Percentiles rank a stretch among this genome's conserved stretches.
Evolutionary conservation across 2,113 vertebrate genomes (phyloP).

Genomic region (Platysternon megacephalum): DNA sequence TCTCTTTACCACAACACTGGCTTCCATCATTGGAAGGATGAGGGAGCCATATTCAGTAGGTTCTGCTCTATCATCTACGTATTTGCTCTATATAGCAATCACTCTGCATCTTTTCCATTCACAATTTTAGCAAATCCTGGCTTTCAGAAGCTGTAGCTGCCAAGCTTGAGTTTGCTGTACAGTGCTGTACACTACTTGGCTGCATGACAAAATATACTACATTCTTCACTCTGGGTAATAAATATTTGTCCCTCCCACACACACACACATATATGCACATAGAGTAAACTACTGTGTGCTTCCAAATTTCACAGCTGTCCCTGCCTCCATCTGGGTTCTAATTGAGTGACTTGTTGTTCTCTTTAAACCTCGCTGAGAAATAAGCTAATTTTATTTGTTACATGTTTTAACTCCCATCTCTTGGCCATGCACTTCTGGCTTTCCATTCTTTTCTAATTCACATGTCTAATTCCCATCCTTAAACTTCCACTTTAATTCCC

Average conservation of each 20-base stretch:
- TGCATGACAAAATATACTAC: neutral
- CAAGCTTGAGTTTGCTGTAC: neutral
- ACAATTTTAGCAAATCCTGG: neutral
- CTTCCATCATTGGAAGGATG: neutral
- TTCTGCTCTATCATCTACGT: neutral
- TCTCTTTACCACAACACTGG: neutral
- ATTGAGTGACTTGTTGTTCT: fast-evolving
- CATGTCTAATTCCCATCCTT: neutral
- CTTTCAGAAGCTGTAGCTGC: neutral
- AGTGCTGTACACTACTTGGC: neutral
- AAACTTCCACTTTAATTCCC: neutral
- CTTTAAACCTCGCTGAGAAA: neutral
- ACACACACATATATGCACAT: neutral
- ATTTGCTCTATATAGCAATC: neutral
- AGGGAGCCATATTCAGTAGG: neutral
- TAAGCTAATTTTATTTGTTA: neutral
- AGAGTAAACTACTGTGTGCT: neutral
- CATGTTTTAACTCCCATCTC: neutral
- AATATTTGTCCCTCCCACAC: neutral
- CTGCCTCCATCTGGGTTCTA: neutral
- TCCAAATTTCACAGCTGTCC: neutral
- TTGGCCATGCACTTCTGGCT: neutral
- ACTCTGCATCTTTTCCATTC: fast-evolving
- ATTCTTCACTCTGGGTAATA: neutral
- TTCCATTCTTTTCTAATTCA: neutral